A percentile compares a stretch with the other conserved stretches of the same genome.
Evolutionary conservation across 35 echinoderm and acorn worm species (phyloP).

Genomic region (Stichopus chloronotus): DNA sequence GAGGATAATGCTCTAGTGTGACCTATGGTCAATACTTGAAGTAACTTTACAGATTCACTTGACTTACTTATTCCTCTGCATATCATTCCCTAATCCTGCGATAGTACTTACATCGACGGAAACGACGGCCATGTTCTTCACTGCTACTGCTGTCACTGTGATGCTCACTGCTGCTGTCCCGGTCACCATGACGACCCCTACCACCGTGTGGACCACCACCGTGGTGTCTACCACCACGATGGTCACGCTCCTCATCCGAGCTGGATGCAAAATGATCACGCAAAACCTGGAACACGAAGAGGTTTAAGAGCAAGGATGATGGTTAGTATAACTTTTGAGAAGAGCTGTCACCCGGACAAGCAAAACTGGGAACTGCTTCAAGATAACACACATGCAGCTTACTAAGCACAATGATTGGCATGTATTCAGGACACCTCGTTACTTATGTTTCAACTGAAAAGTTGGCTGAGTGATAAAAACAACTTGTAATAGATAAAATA

Average conservation of each 20-base stretch:
- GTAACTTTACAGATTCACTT: background rate
- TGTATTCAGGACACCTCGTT: too few species aligned
- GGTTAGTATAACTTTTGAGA: background rate
- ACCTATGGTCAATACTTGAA: background rate
- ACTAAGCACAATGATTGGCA: too few species aligned
- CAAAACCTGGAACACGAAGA: background rate
- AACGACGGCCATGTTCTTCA: background rate
- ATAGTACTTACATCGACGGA: background rate
- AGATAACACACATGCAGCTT: too few species aligned
- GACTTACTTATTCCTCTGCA: too few species aligned
- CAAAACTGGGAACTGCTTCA: too few species aligned
- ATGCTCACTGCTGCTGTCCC: background rate
- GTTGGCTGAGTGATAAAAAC: too few species aligned
- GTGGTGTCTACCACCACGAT: background rate
- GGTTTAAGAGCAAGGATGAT: background rate
- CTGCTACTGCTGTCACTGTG: background rate
- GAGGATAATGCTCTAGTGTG: background rate
- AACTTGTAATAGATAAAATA: too few species aligned
- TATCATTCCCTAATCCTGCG: background rate
- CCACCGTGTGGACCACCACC: background rate
- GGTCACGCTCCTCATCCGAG: background rate
- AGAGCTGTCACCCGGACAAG: too few species aligned
- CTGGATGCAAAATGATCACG: conserved; percentile 8
- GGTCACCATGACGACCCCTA: background rate
- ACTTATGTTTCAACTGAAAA: too few species aligned